Base-by-base conservation (phyloP, 2,888 invertebrate species). In the Chirona hameri region DNA sequence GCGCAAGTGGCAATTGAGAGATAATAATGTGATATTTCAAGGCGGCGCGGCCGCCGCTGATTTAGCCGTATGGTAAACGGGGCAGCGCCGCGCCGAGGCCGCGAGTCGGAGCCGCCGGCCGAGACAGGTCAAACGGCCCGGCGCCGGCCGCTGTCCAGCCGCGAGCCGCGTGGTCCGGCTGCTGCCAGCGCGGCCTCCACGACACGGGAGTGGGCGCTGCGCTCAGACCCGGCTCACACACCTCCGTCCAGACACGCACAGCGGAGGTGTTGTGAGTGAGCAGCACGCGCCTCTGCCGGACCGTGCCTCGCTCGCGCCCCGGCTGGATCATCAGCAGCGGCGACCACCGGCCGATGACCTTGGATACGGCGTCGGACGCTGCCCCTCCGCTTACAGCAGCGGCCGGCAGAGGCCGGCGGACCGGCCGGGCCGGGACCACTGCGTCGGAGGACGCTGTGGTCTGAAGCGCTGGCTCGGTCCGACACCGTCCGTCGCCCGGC, bases 11-110 rank as follows among this genome's bases (percentile, higher is more conserved):
- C 39, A 76, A 76, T 76, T 76, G 76, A 76, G 76, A 76, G 76
- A 76, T 76, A 76, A 76, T 76, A 76, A 76, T 76, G 76, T 46
- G 76, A 76, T 76, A 76, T 46, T 76, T 76, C 76, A 76, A 76
- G 76, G 39, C 76, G 76, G 39, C 76, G 39, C 39, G 76, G 76
- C 76, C 24, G 72, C 39, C 76, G 46, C 76, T 76, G 76, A 76
- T 76, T 76, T 76, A 76, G 76, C 24, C 39, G 76, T 76, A 76
- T 76, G 76, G 76, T 76, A 76, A 76, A 76, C 76, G 46, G 76
- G 76, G 21, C 76, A 46, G 76, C 76, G 72, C n/a, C 65, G 65
- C 65, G 18, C 29, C 72, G 76, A 39, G 76, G 76, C 76, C 21
- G 76, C 12, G 76, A 39, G 76, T 76, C 39, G 46, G 76, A 76